Conservation (phyloP, 2,113 vertebrate genomes). For the Catharus fuscescens region DNA sequence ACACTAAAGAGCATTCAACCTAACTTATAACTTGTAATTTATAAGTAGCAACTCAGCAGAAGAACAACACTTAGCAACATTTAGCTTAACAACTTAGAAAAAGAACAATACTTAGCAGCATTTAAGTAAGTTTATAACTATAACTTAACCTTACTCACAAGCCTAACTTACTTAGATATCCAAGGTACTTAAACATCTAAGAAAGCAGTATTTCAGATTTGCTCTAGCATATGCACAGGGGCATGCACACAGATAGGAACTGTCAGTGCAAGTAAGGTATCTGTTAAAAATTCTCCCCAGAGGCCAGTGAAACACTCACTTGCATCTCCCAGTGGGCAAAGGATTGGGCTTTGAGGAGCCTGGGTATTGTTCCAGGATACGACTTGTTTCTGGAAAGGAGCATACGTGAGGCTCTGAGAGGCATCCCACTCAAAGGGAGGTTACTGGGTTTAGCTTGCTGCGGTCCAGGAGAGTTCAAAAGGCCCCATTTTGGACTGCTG, state of each 20-base stretch:
- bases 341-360: not conserved
- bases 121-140: not conserved
- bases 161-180: not conserved
- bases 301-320: not conserved
- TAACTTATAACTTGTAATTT: not conserved
- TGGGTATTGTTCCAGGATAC: too few relatives aligned
- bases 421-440: not conserved
- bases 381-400: not conserved
- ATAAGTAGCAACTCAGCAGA: not conserved
- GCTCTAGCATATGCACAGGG: not conserved
- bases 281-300: not conserved
- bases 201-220: not conserved
- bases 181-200: not conserved
- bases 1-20: not conserved
- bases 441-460: not conserved
- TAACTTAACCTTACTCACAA: not conserved
- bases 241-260: not conserved
- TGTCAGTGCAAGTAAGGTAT: not conserved
- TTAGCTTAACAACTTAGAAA: not conserved
- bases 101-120: not conserved
- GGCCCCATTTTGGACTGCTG: not conserved
- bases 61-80: not conserved
- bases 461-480: not conserved
- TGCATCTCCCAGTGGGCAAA: not conserved
- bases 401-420: not conserved